phyloP scores from a whole-genome alignment of 2,113 vertebrate species.

The Prunella himalayana region DNA sequence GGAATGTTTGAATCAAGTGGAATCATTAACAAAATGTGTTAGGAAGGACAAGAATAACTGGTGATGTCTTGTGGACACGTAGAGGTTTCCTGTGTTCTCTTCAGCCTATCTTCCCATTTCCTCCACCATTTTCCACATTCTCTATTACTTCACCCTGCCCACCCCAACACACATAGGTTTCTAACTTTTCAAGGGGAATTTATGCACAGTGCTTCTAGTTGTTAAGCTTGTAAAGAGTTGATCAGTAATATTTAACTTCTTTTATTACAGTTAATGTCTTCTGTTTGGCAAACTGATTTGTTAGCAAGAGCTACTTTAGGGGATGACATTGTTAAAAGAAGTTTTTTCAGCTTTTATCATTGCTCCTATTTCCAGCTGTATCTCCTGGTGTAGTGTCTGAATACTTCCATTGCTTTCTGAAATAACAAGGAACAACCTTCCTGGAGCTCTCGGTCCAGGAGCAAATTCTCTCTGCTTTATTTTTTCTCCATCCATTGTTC shows the following conservation, averaged over 20 bases:
- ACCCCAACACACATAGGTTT: neutral
- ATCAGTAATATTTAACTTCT: neutral
- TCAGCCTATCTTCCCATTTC: neutral
- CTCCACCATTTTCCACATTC: neutral
- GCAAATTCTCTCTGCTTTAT: neutral
- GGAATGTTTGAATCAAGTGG: neutral
- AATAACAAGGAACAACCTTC: neutral
- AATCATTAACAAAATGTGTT: neutral
- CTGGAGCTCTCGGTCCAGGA: neutral
- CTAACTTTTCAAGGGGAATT: neutral
- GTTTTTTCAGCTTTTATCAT: neutral
- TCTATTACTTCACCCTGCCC: neutral
- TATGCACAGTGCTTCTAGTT: neutral
- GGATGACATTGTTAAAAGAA: neutral
- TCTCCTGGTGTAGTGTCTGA: neutral
- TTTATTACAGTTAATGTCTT: neutral
- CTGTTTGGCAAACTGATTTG: neutral
- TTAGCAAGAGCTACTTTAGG: neutral
- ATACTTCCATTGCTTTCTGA: neutral
- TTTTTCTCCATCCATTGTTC: neutral
- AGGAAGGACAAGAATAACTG: neutral
- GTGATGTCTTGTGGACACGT: rapidly evolving
- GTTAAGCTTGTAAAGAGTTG: neutral
- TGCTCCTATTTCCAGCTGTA: neutral
- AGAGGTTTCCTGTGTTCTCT: neutral